A percentile compares a stretch with the other conserved stretches of the same genome.
These are phyloP conservation scores for Sitta carolinensis DNA, from an alignment of 2,797 vertebrate genomes.

Conservation along the genomic window DNA sequence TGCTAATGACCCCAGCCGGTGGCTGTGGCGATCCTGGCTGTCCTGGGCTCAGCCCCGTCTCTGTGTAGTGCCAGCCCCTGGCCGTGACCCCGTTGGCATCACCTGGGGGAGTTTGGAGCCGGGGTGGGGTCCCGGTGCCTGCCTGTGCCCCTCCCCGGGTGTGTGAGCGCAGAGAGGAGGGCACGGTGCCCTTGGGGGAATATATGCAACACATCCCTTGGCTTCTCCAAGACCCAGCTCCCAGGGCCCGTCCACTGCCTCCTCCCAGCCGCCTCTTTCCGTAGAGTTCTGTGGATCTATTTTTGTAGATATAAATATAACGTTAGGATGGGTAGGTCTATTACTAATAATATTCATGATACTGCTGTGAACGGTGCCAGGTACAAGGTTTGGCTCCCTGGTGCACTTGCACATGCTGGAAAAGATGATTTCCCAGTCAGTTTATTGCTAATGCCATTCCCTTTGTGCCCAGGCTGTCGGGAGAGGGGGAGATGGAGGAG, in stretches of 20 bases:
- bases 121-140: background rate
- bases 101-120: accelerated
- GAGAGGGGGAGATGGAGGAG: background rate
- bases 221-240: slow-evolving; percentile 12
- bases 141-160: background rate
- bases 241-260: background rate
- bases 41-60: background rate
- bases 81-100: background rate
- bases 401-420: slow-evolving; percentile 70
- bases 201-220: slow-evolving; percentile 25
- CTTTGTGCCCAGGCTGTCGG: background rate
- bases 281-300: slow-evolving; percentile 90
- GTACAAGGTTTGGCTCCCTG: slow-evolving; percentile 74
- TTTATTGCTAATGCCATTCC: slow-evolving; percentile 11
- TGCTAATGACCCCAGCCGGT: background rate
- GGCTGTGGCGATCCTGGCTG: background rate
- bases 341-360: slow-evolving; percentile 75
- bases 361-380: slow-evolving; percentile 76
- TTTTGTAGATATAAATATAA: slow-evolving; percentile 88
- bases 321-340: slow-evolving; percentile 79
- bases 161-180: background rate
- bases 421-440: slow-evolving; percentile 32
- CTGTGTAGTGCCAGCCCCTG: background rate
- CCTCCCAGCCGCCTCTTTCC: slow-evolving; percentile 60
- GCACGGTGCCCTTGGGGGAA: background rate